phyloP scores from a whole-genome alignment of 1,140 invertebrate species.

The Heliconius eleuchia region DNA sequence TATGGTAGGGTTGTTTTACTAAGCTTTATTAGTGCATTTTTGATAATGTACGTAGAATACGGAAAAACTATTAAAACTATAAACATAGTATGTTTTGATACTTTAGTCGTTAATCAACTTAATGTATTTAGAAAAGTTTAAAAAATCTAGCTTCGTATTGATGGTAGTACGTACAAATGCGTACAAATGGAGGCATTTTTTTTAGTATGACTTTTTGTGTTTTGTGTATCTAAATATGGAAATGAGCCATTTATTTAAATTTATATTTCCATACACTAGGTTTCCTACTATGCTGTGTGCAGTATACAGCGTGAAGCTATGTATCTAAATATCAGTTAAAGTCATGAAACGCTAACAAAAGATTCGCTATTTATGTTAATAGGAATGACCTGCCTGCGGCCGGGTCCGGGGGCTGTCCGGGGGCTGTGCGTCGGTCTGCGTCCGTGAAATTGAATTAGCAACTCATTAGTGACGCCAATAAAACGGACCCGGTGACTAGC shows the following conservation, averaged over 20 bases:
- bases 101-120: neutral
- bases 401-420: conserved; percentile 33
- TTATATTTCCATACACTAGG: too few species aligned
- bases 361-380: conserved; percentile 36
- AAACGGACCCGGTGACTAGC: conserved; percentile 55
- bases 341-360: conserved; percentile 28
- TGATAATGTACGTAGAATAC: conserved; percentile 16
- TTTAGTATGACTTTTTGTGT: neutral
- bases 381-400: conserved; percentile 38
- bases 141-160: neutral
- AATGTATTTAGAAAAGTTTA: neutral
- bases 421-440: conserved; percentile 45
- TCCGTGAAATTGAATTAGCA: conserved; percentile 79
- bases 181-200: neutral
- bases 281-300: too few species aligned
- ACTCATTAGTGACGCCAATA: conserved; percentile 80
- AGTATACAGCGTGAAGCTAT: too few species aligned
- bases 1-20: conserved; percentile 51
- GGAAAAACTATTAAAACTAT: conserved; percentile 2
- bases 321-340: conserved; percentile 5
- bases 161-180: neutral
- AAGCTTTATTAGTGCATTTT: conserved; percentile 39
- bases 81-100: neutral
- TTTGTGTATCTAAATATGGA: neutral
- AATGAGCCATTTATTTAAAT: too few species aligned